A percentile compares a stretch with the other conserved stretches of the same genome.
Conservation (phyloP, 2,113 vertebrate species). For the Psophia crepitans region DNA sequence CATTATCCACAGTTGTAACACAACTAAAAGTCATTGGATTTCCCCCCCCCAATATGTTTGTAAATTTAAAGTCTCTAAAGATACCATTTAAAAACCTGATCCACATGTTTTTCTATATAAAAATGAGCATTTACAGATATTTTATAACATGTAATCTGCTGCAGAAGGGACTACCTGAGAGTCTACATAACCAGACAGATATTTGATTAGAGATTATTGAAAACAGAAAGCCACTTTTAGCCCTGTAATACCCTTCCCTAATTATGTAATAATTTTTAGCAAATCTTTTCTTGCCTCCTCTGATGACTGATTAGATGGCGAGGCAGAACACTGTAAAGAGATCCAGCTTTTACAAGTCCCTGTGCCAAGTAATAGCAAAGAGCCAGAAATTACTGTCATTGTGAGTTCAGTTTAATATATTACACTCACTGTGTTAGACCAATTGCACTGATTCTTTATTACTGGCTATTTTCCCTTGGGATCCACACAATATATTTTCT, state of each 20-base stretch:
- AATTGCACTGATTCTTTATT: slow-evolving; percentile 14
- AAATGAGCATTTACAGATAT: background rate
- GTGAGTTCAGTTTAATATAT: background rate
- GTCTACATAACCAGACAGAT: background rate
- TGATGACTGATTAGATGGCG: slow-evolving; percentile 19
- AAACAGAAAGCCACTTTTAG: slow-evolving; percentile 20
- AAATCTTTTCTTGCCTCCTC: background rate
- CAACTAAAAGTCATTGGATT: background rate
- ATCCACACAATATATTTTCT: slow-evolving; percentile 1
- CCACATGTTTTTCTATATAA: background rate
- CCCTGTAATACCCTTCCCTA: background rate
- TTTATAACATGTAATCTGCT: background rate
- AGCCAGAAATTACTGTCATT: slow-evolving; percentile 45
- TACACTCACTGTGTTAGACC: background rate
- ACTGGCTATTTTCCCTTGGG: background rate
- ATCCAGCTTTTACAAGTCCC: slow-evolving; percentile 5
- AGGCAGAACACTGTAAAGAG: background rate
- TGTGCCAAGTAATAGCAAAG: slow-evolving; percentile 15
- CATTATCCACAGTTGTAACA: background rate
- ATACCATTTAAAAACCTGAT: background rate
- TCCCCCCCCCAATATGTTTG: background rate
- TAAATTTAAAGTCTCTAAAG: background rate
- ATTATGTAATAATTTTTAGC: slow-evolving; percentile 31
- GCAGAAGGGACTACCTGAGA: background rate
- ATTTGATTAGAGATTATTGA: background rate